phyloP scores from a whole-genome alignment of 2,888 invertebrate species.

The Sarcophaga carnaria region DNA sequence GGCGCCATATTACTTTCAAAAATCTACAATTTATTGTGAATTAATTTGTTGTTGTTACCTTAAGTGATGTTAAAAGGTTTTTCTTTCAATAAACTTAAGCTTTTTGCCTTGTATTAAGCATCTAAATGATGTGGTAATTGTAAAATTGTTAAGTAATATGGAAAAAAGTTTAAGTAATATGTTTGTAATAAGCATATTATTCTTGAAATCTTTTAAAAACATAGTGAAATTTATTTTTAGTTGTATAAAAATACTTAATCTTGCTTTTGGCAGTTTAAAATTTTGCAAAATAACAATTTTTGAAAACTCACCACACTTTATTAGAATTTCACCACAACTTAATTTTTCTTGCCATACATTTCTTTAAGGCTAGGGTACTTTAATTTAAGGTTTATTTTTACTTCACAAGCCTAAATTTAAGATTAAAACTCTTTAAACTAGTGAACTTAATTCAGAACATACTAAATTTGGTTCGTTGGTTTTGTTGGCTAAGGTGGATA shows the following conservation, averaged over 20 bases:
- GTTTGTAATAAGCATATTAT: no score
- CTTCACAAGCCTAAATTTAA: no score
- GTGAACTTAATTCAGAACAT: no score
- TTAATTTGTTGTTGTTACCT: conserved; percentile 71
- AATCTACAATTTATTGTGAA: conserved; percentile 69
- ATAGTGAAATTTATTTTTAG: not conserved
- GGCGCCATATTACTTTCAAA: conserved; percentile 77
- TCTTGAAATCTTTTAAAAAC: not conserved
- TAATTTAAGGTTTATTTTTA: no score
- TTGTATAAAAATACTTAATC: not conserved
- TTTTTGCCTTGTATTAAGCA: not conserved
- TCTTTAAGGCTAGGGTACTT: no score
- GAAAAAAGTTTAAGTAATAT: conserved; percentile 12
- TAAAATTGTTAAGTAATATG: conserved; percentile 56
- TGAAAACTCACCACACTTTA: not conserved
- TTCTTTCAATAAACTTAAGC: not conserved
- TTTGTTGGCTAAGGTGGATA: no score
- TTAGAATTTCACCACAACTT: not conserved
- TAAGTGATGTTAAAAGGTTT: conserved; percentile 64
- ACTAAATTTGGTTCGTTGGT: no score
- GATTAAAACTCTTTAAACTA: no score
- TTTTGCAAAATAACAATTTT: not conserved
- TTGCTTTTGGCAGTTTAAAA: not conserved
- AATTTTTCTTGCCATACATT: not conserved
- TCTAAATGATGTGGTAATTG: conserved; percentile 54